A percentile compares a stretch with the other conserved stretches of the same genome.
These are phyloP conservation scores for Tachypleus tridentatus DNA, from an alignment of 1,140 invertebrate genomes.

Conservation along the genomic window DNA sequence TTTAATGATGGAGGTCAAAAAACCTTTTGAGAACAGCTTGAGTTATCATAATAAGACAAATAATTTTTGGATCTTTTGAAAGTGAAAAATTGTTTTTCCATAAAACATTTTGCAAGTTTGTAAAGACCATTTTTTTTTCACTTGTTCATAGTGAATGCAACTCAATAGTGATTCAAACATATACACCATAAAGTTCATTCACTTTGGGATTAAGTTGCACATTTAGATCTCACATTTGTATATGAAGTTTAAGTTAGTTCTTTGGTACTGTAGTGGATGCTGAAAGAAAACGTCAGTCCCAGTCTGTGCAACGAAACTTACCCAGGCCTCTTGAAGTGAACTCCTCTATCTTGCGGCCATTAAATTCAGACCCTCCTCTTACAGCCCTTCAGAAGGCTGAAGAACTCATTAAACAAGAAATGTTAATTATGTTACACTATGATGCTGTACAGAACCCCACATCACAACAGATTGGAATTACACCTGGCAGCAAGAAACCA, in stretches of 20 bases:
- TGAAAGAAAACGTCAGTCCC: constrained; percentile 66
- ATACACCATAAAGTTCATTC: not conserved
- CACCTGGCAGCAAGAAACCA: constrained; percentile 1
- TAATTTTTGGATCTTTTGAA: too few relatives aligned
- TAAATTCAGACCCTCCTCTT: constrained; percentile 50
- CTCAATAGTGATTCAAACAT: too few relatives aligned
- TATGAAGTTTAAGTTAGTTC: not conserved
- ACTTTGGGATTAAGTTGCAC: too few relatives aligned
- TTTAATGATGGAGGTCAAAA: too few relatives aligned
- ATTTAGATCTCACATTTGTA: too few relatives aligned
- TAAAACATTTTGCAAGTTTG: too few relatives aligned
- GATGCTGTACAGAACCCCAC: constrained; percentile 51
- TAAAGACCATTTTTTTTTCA: too few relatives aligned
- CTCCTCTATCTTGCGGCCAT: constrained; percentile 59
- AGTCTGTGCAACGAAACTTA: constrained; percentile 75
- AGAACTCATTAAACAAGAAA: constrained; percentile 93
- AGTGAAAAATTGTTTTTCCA: too few relatives aligned
- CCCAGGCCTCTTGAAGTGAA: constrained; percentile 82
- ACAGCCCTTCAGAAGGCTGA: constrained; percentile 87
- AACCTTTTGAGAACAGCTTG: too few relatives aligned
- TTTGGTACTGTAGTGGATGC: constrained; percentile 34
- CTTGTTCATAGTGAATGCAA: too few relatives aligned
- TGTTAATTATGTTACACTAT: constrained; percentile 89
- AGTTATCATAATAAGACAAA: too few relatives aligned
- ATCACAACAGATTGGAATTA: constrained; percentile 26